A percentile compares a stretch with the other conserved stretches of the same genome.
Evolutionary conservation across 1,140 invertebrate genomes (phyloP).

Genomic region (Caenorhabditis latens): DNA sequence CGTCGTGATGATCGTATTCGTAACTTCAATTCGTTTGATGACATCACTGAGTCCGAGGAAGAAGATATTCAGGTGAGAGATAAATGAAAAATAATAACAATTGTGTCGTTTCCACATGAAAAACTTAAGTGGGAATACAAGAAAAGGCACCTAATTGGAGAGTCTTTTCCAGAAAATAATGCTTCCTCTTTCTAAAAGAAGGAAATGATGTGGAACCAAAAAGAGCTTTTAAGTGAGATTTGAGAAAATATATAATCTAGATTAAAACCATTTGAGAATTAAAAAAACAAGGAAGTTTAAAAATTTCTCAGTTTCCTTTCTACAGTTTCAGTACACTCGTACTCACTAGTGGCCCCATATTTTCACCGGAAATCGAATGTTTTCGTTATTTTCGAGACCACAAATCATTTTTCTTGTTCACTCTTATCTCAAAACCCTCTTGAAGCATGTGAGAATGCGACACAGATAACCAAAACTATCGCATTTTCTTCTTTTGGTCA

Average conservation of each 20-base stretch:
- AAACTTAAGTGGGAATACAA: not conserved
- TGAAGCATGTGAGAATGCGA: not conserved
- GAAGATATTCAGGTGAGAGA: slow-evolving; percentile 52
- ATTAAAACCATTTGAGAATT: no score
- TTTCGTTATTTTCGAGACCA: not conserved
- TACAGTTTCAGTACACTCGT: not conserved
- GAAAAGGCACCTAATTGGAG: not conserved
- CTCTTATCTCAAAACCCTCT: not conserved
- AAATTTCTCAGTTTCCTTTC: no score
- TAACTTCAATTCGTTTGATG: slow-evolving; percentile 52
- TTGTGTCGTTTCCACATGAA: slow-evolving; percentile 11
- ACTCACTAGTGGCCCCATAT: not conserved
- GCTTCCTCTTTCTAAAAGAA: no score
- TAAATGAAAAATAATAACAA: not conserved
- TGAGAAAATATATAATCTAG: no score
- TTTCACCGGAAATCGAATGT: not conserved
- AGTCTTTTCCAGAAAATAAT: no score
- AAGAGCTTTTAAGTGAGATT: no score
- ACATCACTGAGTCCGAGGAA: slow-evolving; percentile 60
- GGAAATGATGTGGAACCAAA: no score
- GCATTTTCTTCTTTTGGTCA: not conserved
- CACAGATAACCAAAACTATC: not conserved
- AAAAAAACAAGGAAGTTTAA: not conserved
- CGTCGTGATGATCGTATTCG: slow-evolving; percentile 56
- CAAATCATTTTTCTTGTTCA: not conserved